A percentile compares a stretch with the other conserved stretches of the same genome.
Conservation (phyloP, 1,140 invertebrate genomes). For the Zaprionus africanus region DNA sequence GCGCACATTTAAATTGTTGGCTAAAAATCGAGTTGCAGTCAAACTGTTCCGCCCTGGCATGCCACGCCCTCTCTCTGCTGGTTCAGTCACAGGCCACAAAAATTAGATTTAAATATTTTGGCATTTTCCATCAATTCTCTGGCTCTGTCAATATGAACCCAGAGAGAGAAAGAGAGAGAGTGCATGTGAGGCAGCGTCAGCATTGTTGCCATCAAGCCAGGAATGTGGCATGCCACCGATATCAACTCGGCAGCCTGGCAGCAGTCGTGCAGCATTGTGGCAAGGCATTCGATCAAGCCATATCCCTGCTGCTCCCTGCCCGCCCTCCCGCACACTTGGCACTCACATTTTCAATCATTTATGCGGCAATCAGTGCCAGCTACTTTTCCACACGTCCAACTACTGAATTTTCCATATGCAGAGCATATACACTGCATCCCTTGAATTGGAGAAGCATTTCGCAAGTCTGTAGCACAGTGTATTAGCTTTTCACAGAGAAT, state of each 20-base stretch:
- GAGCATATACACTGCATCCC: conserved; percentile 23
- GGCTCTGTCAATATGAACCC: conserved; percentile 21
- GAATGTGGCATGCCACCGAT: conserved; percentile 40
- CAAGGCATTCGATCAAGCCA: conserved; percentile 36
- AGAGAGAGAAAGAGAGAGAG: neutral
- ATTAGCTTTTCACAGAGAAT: too few relatives aligned
- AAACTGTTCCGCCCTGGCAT: conserved; percentile 6
- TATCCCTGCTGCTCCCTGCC: conserved; percentile 6
- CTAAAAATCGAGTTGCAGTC: conserved; percentile 40
- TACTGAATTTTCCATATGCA: conserved; percentile 50
- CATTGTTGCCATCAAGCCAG: conserved; percentile 30
- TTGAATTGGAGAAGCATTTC: neutral
- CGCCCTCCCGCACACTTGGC: conserved; percentile 1
- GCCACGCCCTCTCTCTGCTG: neutral
- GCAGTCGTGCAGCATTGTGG: conserved; percentile 46
- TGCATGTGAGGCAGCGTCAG: conserved; percentile 12
- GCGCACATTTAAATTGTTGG: conserved; percentile 62
- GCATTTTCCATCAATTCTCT: conserved; percentile 80
- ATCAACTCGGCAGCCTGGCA: conserved; percentile 28
- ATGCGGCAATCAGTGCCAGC: conserved; percentile 77
- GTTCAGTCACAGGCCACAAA: conserved; percentile 29
- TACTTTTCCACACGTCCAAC: conserved; percentile 79
- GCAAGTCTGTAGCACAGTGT: neutral
- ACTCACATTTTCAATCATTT: conserved; percentile 74
- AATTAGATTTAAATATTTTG: conserved; percentile 82